Evolutionary conservation across 2,888 invertebrate species (phyloP), one percentile per base, ranked within the genome.

Genomic region (Drosophila koepferae): DNA sequence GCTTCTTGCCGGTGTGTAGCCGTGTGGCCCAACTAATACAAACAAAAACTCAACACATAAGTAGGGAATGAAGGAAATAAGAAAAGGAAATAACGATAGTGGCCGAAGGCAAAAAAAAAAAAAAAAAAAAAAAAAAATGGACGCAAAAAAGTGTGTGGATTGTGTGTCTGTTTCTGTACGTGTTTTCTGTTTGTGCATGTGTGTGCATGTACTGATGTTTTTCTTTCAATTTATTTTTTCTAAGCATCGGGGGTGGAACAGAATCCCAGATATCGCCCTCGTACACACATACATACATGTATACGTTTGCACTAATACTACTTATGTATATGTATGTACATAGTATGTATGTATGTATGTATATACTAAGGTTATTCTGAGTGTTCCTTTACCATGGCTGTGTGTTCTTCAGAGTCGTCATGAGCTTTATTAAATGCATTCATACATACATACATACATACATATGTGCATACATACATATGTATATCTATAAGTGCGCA

Each of bases 91-190:
- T 62, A 63, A 31, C 60, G 40, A 46, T 51, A 69, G 54, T 77
- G 81, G 73, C 67, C 68, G 71, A 73, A 80, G 59, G 56, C 54
- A 49, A 75, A 65, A 53, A 43, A 64, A 81, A 73, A 82, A 83
- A 86, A 86, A n/a, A n/a, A n/a, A 49, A 75, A 65, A 53, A 43
- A 64, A 81, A 73, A 82, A 83, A 86, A 86, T 83, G 84, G 82
- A 70, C 49, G 83, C 51, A 82, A 83, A 82, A 80, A 83, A 72
- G 71, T 40, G 41, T 62, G 44, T 69, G 51, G 18, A n/a, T 41
- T 9, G 7, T 49, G 36, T 62, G 20, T 20, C 12, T 20, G 20
- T 20, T 18, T 1, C 10, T 44, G 18, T 44, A 18, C 18, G 51
- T 43, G 48, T 53, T 34, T 43, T 28, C 28, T 28, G 28, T 2